Base-by-base conservation (phyloP, 2,797 vertebrate genomes). In the Xyrichtys novacula region DNA sequence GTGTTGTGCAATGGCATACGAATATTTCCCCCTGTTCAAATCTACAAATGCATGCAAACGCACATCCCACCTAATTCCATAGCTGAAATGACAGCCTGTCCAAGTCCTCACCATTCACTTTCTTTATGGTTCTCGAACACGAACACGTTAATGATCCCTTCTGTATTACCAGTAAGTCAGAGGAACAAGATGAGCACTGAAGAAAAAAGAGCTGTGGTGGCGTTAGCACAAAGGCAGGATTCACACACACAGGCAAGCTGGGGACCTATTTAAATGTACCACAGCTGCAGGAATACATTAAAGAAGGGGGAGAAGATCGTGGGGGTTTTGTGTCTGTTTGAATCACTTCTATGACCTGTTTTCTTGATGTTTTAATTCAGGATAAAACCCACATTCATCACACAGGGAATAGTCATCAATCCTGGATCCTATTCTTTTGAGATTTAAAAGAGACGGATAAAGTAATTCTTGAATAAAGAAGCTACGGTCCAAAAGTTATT, bases 231-330 rank as follows among this genome's bases (percentile, higher is more conserved):
- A 92, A 92, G 84, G 65, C 76, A 55, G 84, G 87, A 92, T 91
- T 93, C 86, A 91, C 81, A 80, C 28, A n/a, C n/a, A n/a, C n/a
- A n/a, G 66, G 71, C 50, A 67, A 56, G 42, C 1, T 7, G 76
- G 78, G 81, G 83, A 81, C 64, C 59, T 56, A 89, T 90, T 92
- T 89, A 87, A 91, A 78, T 63, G 79, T 87, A 42, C 83, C 85
- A 84, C 90, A 91, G 90, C 88, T 90, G 87, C 85, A 85, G 71
- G 39, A 67, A 83, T 89, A 85, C 87, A n/a, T n/a, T n/a, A n/a
- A n/a, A n/a, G n/a, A n/a, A n/a, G n/a, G 71, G 14, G 22, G 23
- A 82, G 71, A 39, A 54, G 20, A 84, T 71, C 65, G 28, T 71
- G 40, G 46, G 59, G 50, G 55, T 87, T 77, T 79, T 44, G 46